Base-by-base conservation (phyloP, 2,888 invertebrate species). In the Sesia apiformis region DNA sequence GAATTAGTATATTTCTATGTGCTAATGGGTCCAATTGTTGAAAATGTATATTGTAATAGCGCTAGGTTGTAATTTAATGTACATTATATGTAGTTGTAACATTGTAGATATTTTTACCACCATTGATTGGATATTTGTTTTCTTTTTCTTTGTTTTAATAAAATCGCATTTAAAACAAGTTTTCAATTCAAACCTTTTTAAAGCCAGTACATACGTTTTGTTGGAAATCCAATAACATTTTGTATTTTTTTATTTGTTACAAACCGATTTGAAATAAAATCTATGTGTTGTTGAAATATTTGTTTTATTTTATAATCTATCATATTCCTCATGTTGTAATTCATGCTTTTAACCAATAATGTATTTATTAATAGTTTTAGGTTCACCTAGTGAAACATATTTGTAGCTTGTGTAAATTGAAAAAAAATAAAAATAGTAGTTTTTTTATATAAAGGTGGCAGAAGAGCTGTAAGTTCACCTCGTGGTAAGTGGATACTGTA, bases 231-330 rank as follows among this genome's bases (percentile, higher is more conserved):
- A 23, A 23, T 23, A 1, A 53, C 41, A 51, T 59, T 60, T 66
- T 67, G 62, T 67, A 63, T 64, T 62, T 64, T 70, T 76, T 60
- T 60, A 57, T 60, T 56, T 60, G 59, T 55, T 56, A 57, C 49
- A 51, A 55, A 63, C 53, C 65, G 62, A 69, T 65, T 67, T 69
- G 71, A 66, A 74, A 79, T 79, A 82, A 76, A 79, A 78, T 76
- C 74, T 23, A 71, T 67, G 76, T 77, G 80, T 81, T 82, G 80
- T 79, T 76, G 64, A 73, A 52, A 60, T 57, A 46, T 55, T 56
- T 56, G 64, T 72, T 68, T 75, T 66, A 70, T 72, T 71, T 52
- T 53, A 41, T 41, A 1, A 41, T 41, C 7, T 41, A 6, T 41
- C 23, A 23, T 23, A 23, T 23, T 23, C 23, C 23, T 23, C 23